These are phyloP conservation scores for Spheniscus humboldti DNA, from an alignment of 2,797 vertebrate genomes.

Conservation along the genomic window DNA sequence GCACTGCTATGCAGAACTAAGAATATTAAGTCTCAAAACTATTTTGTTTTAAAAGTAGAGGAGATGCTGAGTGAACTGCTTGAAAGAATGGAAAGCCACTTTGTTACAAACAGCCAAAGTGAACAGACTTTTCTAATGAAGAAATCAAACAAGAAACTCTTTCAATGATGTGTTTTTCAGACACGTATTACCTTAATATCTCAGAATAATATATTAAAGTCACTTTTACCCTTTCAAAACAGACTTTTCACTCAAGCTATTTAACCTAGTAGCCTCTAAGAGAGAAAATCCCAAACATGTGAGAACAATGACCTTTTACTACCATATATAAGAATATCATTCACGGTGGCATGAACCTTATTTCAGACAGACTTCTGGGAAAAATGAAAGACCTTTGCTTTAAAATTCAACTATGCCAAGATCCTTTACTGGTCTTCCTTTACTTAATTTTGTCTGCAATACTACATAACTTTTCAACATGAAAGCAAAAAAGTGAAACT, in stretches of 20 bases:
- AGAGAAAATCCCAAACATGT: background rate
- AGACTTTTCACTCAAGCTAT: background rate
- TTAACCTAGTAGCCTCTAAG: background rate
- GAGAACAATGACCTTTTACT: background rate
- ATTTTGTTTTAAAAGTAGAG: background rate
- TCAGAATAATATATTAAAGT: background rate
- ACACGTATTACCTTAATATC: background rate
- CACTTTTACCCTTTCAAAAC: background rate
- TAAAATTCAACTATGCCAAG: background rate
- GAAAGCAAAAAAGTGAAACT: background rate
- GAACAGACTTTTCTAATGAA: background rate
- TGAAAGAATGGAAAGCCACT: background rate
- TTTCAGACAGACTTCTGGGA: background rate
- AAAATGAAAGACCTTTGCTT: background rate
- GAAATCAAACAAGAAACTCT: background rate
- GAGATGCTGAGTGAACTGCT: background rate
- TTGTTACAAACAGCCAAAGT: background rate
- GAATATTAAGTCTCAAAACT: background rate
- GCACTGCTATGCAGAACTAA: background rate
- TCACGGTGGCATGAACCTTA: background rate
- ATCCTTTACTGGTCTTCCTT: background rate
- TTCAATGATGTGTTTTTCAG: background rate
- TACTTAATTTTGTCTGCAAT: background rate
- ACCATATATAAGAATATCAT: background rate
- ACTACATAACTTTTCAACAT: fast-evolving